A percentile compares a stretch with the other conserved stretches of the same genome.
These are phyloP conservation scores for Alligator sinensis DNA, from an alignment of 2,113 vertebrate species.

Conservation along the genomic window DNA sequence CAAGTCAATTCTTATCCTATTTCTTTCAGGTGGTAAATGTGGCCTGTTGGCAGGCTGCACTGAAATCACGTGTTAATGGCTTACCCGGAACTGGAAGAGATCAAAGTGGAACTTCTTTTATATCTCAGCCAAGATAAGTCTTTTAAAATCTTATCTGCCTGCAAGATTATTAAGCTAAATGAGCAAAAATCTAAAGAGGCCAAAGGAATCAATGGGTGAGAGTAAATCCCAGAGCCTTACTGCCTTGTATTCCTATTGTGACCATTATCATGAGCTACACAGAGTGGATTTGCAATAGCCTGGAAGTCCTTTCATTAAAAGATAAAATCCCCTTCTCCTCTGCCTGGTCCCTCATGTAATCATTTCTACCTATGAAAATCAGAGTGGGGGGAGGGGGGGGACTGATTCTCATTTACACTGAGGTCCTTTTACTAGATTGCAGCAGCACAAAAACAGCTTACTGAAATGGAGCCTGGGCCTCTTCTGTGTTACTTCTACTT, in stretches of 20 bases:
- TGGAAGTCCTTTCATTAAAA: neutral
- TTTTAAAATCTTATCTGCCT: slow-evolving; percentile 70
- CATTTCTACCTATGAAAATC: accelerated
- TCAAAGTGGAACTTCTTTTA: slow-evolving; percentile 53
- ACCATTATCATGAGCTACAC: neutral
- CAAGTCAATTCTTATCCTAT: slow-evolving; percentile 58
- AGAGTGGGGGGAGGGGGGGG: accelerated
- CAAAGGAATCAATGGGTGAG: neutral
- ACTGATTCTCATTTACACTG: neutral
- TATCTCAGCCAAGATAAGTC: slow-evolving; percentile 65
- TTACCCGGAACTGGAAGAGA: slow-evolving; percentile 17
- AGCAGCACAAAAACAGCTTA: neutral
- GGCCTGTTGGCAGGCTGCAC: neutral
- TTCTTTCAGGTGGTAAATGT: neutral
- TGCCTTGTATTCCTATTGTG: slow-evolving; percentile 29
- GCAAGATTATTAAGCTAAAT: slow-evolving; percentile 47
- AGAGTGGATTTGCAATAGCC: neutral
- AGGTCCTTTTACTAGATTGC: neutral
- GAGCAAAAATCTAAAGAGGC: slow-evolving; percentile 47
- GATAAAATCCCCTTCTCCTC: neutral
- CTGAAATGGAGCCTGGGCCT: neutral
- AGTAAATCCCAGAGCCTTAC: neutral
- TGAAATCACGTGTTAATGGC: slow-evolving; percentile 1
- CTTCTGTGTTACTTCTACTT: neutral
- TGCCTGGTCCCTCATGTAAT: neutral